Conservation (phyloP, 1,140 invertebrate species). For the Lutraria rhynchaena region DNA sequence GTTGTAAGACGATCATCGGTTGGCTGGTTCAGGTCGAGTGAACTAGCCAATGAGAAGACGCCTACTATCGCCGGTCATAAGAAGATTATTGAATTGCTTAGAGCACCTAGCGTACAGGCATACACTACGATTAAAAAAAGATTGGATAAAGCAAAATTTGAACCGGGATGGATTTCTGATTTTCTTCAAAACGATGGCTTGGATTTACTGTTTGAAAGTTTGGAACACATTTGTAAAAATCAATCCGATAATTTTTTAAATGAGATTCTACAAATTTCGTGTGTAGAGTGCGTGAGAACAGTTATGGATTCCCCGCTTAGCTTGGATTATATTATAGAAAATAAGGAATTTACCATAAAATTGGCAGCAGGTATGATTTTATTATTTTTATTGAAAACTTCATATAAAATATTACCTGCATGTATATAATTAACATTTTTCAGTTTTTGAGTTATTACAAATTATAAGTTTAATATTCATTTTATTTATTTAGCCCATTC, state of each 20-base stretch:
- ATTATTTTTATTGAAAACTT: slow-evolving; percentile 1
- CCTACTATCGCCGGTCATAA: not conserved
- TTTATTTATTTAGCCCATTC: too few relatives aligned
- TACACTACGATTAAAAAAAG: slow-evolving; percentile 51
- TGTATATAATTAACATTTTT: slow-evolving; percentile 3
- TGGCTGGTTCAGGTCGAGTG: slow-evolving; percentile 50
- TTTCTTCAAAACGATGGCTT: slow-evolving; percentile 60
- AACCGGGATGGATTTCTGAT: slow-evolving; percentile 54
- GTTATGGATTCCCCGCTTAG: slow-evolving; percentile 57
- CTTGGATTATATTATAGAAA: slow-evolving; percentile 62
- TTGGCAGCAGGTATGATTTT: slow-evolving; percentile 35
- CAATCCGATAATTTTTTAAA: slow-evolving; percentile 40
- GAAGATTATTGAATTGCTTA: slow-evolving; percentile 43
- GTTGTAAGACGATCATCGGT: slow-evolving; percentile 49
- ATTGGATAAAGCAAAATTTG: slow-evolving; percentile 42
- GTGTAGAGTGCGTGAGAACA: slow-evolving; percentile 50
- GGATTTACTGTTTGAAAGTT: slow-evolving; percentile 58
- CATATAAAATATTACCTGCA: not conserved
- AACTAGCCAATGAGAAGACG: slow-evolving; percentile 26
- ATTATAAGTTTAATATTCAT: not conserved
- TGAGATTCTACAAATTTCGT: slow-evolving; percentile 56
- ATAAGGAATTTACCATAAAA: slow-evolving; percentile 59
- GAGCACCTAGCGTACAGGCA: slow-evolving; percentile 45
- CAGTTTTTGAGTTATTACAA: not conserved
- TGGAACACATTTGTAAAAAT: slow-evolving; percentile 53